Evolutionary conservation across 1,140 invertebrate genomes (phyloP).

Genomic region (Akabosia matsudoensis): DNA sequence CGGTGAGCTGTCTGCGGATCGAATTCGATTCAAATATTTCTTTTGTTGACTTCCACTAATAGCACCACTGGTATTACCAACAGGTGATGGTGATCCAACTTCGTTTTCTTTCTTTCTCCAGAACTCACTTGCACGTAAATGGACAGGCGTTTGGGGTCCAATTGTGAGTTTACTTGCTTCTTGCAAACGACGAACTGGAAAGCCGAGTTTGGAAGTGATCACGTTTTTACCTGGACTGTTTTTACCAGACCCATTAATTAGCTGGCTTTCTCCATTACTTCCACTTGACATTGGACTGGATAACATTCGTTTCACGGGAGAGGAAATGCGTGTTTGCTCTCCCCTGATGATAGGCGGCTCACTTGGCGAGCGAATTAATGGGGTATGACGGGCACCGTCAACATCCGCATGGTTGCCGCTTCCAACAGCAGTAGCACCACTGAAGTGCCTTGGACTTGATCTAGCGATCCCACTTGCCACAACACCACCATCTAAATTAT

Average conservation of each 20-base stretch:
- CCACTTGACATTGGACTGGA: constrained; percentile 23
- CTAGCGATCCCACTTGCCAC: background rate
- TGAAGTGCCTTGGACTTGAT: constrained; percentile 14
- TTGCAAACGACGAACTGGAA: constrained; percentile 34
- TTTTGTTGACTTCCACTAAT: constrained; percentile 15
- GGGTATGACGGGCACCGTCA: constrained; percentile 21
- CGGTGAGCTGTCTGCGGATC: constrained; percentile 45
- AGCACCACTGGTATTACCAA: background rate
- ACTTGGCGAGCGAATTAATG: constrained; percentile 37
- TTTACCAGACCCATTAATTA: background rate
- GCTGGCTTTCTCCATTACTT: background rate
- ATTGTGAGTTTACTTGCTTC: constrained; percentile 29
- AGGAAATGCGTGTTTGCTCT: background rate
- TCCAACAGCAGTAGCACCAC: constrained; percentile 4
- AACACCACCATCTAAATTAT: too few species aligned
- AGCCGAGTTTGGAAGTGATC: constrained; percentile 43
- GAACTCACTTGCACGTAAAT: constrained; percentile 56
- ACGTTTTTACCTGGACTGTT: background rate
- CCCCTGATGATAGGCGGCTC: constrained; percentile 28
- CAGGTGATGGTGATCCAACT: constrained; percentile 32
- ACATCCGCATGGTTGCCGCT: background rate
- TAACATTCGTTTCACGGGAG: constrained; percentile 3
- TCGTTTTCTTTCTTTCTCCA: constrained; percentile 62
- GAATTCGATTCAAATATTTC: constrained; percentile 33
- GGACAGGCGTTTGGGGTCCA: constrained; percentile 38